Evolutionary conservation across 2,113 vertebrate species (phyloP), one percentile per base, ranked within the genome.

Genomic region (Phrynosoma platyrhinos): DNA sequence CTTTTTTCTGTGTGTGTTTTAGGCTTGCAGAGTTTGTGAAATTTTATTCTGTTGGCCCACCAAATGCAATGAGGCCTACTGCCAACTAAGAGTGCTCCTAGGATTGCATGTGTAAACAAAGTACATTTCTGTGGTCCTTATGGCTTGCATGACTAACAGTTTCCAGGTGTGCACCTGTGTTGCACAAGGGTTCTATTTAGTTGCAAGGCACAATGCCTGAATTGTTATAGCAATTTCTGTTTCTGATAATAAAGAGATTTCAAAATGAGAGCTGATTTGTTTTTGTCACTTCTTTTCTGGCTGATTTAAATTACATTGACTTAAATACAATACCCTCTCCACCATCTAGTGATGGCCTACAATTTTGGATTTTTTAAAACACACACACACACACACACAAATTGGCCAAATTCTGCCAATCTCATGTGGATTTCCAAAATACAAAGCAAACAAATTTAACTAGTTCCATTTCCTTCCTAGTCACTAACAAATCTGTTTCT

Each of bases 281-380:
- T 47, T 9, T 47, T 47, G 47, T 7, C 47, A 6, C 23, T 77
- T 77, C 3, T 52, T 42, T 42, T 10, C 36, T 42, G 52, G 8
- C 3, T 47, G 42, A 52, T 52, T 27, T 77, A 25, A 77, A 52
- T 42, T 76, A 40, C 7, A 42, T 77, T 20, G 7, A 62, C 58
- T 62, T 62, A 62, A 62, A 82, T 18, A 36, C 7, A 16, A 25
- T 53, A 77, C 89, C 78, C 77, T 87, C 92, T 88, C 79, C 0
- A 32, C 82, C 58, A 30, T 53, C 69, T 42, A 74, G 0, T 27
- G 72, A 5, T 7, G 25, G 32, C 14, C 55, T 86, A 74, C 4
- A 76, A 74, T 30, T 72, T 82, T 77, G 84, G 90, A 90, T 36
- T 36, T 68, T 91, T 90, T 79, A 89, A 58, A 4, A 36, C 36